Evolutionary conservation across 1,140 invertebrate genomes (phyloP).

Genomic region (Cydia splendana): DNA sequence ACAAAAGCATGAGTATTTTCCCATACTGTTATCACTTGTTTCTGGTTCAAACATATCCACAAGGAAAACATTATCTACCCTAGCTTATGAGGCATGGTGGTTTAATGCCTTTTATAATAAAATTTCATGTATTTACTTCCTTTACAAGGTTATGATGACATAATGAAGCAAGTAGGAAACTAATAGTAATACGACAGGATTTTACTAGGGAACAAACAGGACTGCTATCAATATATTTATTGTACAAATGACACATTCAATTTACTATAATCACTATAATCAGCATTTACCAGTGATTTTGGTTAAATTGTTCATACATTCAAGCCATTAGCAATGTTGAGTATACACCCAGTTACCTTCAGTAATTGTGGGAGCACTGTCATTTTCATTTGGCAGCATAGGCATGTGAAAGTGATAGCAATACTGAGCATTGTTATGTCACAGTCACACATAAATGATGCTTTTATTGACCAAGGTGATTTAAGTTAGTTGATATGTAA

Average conservation of each 20-base stretch:
- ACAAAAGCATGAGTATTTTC: background rate
- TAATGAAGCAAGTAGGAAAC: background rate
- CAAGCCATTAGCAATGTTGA: background rate
- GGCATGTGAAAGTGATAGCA: slow-evolving; percentile 24
- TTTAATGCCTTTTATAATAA: background rate
- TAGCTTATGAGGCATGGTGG: background rate
- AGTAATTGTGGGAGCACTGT: slow-evolving; percentile 13
- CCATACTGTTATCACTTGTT: background rate
- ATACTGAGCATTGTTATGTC: slow-evolving; percentile 13
- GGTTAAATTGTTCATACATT: background rate
- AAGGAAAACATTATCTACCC: slow-evolving; percentile 3
- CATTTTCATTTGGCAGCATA: slow-evolving; percentile 24
- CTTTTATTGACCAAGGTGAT: slow-evolving; percentile 11
- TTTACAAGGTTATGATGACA: slow-evolving; percentile 1
- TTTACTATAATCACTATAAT: background rate
- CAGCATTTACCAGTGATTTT: background rate
- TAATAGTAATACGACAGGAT: background rate
- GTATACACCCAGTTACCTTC: background rate
- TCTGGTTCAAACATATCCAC: background rate
- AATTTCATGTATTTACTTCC: background rate
- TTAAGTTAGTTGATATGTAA: background rate
- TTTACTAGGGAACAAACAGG: background rate
- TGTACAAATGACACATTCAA: background rate
- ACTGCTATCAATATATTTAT: background rate
- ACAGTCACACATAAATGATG: slow-evolving; percentile 5